Evolutionary conservation across 2,797 vertebrate genomes (phyloP).

Genomic region (Brachymystax lenok): DNA sequence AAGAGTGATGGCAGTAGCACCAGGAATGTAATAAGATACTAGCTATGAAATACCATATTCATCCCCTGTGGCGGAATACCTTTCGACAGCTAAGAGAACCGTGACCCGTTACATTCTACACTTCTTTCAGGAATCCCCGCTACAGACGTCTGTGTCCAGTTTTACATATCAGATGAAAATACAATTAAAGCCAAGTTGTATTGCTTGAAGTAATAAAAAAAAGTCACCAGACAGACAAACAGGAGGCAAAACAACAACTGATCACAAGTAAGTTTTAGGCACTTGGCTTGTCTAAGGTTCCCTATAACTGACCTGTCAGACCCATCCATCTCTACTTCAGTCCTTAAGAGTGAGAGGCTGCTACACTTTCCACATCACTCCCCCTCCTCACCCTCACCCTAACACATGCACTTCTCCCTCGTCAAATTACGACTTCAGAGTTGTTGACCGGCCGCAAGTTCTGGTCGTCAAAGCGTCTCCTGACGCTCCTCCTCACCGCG

Average conservation of each 20-base stretch:
- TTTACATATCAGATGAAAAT: constrained; percentile 36
- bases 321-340: constrained; percentile 8
- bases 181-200: constrained; percentile 76
- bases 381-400: constrained; percentile 15
- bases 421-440: constrained; percentile 88
- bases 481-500: constrained; percentile 92
- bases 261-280: constrained; percentile 77
- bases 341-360: constrained; percentile 48
- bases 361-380: constrained; percentile 34
- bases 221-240: background rate
- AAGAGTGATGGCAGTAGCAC: constrained; percentile 50
- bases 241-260: constrained; percentile 38
- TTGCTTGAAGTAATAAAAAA: constrained; percentile 72
- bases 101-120: constrained; percentile 65
- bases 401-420: constrained; percentile 61
- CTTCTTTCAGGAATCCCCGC: constrained; percentile 47
- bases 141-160: constrained; percentile 60
- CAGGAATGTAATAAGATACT: constrained; percentile 56
- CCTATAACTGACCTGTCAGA: constrained; percentile 56
- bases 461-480: constrained; percentile 94
- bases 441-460: constrained; percentile 86
- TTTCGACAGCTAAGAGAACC: constrained; percentile 59
- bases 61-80: constrained; percentile 40
- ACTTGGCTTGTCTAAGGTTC: constrained; percentile 83
- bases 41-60: constrained; percentile 42